Conservation (phyloP, 2,888 invertebrate species). For the Gymnosoma rotundatum region DNA sequence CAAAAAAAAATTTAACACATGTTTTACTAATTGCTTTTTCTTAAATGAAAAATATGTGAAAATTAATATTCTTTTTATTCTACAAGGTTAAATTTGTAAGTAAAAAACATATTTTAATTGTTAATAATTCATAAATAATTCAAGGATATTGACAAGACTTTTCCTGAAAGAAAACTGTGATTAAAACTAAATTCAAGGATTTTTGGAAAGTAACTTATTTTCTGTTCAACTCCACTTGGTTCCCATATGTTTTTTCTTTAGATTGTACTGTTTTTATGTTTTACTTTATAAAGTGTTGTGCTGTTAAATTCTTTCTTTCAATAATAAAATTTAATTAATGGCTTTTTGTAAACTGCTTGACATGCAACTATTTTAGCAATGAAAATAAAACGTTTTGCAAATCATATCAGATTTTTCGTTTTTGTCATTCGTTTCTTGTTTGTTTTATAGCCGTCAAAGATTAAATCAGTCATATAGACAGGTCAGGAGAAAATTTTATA, state of each 20-base stretch:
- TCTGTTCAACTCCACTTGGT: background rate
- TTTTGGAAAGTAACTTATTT: background rate
- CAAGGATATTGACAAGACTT: conserved; percentile 49
- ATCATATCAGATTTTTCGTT: conserved; percentile 61
- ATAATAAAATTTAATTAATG: conserved; percentile 69
- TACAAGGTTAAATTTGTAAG: conserved; percentile 54
- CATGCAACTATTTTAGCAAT: conserved; percentile 51
- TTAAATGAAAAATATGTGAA: conserved; percentile 34
- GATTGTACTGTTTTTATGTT: background rate
- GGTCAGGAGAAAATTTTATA: conserved; percentile 59
- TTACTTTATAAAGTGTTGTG: background rate
- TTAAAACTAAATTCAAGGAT: conserved; percentile 33
- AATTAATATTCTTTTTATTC: background rate
- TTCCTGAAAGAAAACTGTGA: background rate
- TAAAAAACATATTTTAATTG: conserved; percentile 23
- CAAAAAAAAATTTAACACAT: conserved; percentile 42
- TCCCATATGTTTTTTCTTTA: conserved; percentile 2
- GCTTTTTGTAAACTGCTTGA: conserved; percentile 54
- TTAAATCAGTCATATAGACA: conserved; percentile 69
- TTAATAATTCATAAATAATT: conserved; percentile 60
- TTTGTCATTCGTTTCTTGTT: conserved; percentile 55
- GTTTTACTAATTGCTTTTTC: conserved; percentile 21
- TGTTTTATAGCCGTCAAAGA: conserved; percentile 68
- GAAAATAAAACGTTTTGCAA: conserved; percentile 46
- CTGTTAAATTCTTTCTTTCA: conserved; percentile 8